Evolutionary conservation across 2,113 vertebrate species (phyloP), one percentile per base, ranked within the genome.

Genomic region (Dasyprocta punctata): DNA sequence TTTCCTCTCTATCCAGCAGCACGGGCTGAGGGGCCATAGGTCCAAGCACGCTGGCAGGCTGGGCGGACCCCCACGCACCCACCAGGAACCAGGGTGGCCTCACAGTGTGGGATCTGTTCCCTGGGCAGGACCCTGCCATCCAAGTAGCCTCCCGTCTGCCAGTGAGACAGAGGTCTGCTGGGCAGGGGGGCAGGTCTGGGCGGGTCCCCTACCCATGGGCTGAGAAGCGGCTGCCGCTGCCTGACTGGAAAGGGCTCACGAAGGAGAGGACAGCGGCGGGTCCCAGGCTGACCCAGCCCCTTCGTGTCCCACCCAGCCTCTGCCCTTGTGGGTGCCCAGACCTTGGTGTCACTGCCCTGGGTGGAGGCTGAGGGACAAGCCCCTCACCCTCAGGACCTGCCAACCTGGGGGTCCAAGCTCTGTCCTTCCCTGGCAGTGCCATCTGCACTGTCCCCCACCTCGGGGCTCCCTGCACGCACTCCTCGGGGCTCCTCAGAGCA

Each of bases 11-110:
- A 69, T 19, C 19, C 10, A 17, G 67, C 3, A 0, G 1, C 30
- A 19, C 0, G 0, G n/a, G n/a, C 4, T 1, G 1, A 22, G 52
- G 86, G 38, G 52, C 24, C 61, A 7, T 0, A 19, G 33, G 0
- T 7, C 49, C 28, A 63, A 1, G 17, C 11, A 58, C 63, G 13
- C 1, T 0, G 0, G 87, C 2, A 2, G 28, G n/a, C 71, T 10
- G 44, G 10, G 26, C 0, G 0, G 26, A 84, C 60, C 47, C 16
- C 30, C 11, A 2, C 5, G 7, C 17, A 26, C n/a, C 26, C 13
- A 4, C 7, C 2, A 20, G 38, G 63, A 19, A 38, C 10, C 0
- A 3, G 9, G 10, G 10, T 33, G 84, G 33, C 65, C 24, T 7
- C 47, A 49, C 67, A 7, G 6, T 17, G n/a, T 33, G 20, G 52